Percentiles rank a stretch among this genome's conserved stretches.
Conservation (phyloP, 2,797 vertebrate genomes). For the Steatocranus sp. region DNA sequence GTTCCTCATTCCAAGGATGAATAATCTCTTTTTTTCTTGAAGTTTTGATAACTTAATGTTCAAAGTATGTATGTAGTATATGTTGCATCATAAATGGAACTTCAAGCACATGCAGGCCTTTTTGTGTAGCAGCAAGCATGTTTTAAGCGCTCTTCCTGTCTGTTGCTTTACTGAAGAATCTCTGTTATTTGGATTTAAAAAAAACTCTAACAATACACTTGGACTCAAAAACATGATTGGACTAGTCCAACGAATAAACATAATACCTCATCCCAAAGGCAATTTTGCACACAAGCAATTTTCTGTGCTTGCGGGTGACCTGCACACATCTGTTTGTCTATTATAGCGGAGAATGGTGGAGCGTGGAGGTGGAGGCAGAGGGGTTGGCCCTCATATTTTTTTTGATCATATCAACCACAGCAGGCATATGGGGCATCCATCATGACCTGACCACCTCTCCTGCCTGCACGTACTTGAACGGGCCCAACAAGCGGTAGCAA, state of each 20-base stretch:
- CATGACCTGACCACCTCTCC: constrained; percentile 67
- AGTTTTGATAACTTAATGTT: background rate
- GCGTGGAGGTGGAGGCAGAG: background rate
- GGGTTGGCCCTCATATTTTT: constrained; percentile 18
- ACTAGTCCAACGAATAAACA: constrained; percentile 54
- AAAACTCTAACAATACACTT: constrained; percentile 20
- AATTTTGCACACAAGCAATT: constrained; percentile 67
- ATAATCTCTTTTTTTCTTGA: background rate
- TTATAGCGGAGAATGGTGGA: constrained; percentile 30
- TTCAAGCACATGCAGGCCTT: background rate
- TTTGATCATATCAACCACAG: constrained; percentile 71
- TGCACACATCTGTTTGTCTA: constrained; percentile 55
- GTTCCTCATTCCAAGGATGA: background rate
- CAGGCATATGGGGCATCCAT: constrained; percentile 59
- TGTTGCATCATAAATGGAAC: background rate
- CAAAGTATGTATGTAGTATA: background rate
- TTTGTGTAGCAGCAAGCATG: background rate
- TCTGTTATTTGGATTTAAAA: constrained; percentile 16
- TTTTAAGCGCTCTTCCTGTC: background rate
- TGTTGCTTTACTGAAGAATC: constrained; percentile 22
- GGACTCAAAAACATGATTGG: constrained; percentile 52
- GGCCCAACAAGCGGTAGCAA: constrained; percentile 75
- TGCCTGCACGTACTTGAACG: constrained; percentile 67
- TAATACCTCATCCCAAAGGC: constrained; percentile 52
- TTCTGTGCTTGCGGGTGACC: constrained; percentile 32